Conservation (phyloP, 2,797 vertebrate genomes). For the Nothura maculosa region DNA sequence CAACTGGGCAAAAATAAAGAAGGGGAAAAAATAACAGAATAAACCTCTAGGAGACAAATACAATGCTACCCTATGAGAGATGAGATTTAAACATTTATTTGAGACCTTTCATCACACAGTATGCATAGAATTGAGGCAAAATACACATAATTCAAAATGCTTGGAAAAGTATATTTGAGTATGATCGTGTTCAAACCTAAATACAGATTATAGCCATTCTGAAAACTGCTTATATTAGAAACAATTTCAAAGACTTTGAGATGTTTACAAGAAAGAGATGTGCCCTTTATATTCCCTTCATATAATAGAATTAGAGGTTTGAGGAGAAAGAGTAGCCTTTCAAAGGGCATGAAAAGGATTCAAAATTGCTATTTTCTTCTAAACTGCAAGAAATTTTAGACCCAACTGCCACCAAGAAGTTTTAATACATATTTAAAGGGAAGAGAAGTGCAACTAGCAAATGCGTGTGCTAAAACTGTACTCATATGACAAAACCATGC, state of each 20-base stretch:
- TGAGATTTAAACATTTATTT: background rate
- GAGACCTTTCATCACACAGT: background rate
- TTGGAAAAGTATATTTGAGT: background rate
- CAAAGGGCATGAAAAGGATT: background rate
- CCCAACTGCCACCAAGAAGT: background rate
- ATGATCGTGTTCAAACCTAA: background rate
- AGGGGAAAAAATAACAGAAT: background rate
- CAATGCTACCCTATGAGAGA: background rate
- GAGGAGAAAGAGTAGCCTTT: background rate
- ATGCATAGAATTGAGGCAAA: background rate
- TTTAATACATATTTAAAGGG: background rate
- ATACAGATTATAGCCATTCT: background rate
- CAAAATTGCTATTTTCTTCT: background rate
- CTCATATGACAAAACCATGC: background rate
- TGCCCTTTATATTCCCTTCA: background rate
- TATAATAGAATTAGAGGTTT: constrained; percentile 24
- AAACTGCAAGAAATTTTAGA: background rate
- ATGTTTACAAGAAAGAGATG: background rate
- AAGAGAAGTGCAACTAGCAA: background rate
- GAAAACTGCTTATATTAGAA: background rate
- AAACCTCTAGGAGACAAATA: background rate
- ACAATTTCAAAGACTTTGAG: background rate
- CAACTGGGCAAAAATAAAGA: background rate
- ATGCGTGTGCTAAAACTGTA: background rate
- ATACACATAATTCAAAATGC: background rate